These are phyloP conservation scores for Thalassarche chlororhynchos DNA, from an alignment of 2,113 vertebrate genomes.

Conservation along the genomic window DNA sequence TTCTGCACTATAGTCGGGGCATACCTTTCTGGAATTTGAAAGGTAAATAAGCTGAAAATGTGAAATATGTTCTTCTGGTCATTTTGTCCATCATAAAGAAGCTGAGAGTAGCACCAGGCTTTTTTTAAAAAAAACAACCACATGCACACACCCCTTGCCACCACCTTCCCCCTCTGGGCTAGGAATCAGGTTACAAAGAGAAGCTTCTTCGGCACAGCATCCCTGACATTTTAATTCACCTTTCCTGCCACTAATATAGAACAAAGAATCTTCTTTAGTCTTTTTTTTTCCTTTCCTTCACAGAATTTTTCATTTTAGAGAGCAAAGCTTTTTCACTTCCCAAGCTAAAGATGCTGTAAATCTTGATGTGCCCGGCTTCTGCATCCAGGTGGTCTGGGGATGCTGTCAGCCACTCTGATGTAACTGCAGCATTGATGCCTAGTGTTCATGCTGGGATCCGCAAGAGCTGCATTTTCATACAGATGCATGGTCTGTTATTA, in stretches of 20 bases:
- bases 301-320: neutral
- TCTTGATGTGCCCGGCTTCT: neutral
- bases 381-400: neutral
- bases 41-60: neutral
- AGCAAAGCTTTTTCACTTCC: neutral
- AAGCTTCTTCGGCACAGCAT: neutral
- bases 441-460: neutral
- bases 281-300: neutral
- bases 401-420: neutral
- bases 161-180: neutral
- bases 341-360: neutral
- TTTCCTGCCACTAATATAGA: neutral
- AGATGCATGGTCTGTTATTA: neutral
- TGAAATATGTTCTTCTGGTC: neutral
- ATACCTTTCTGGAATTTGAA: neutral
- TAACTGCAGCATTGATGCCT: neutral
- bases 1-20: rapidly evolving
- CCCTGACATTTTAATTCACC: neutral
- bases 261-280: neutral
- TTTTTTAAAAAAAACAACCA: neutral
- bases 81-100: neutral
- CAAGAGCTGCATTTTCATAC: neutral
- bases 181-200: neutral
- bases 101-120: neutral
- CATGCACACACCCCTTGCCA: rapidly evolving